Evolutionary conservation across 2,888 invertebrate genomes (phyloP).

Genomic region (Pollenia angustigena): DNA sequence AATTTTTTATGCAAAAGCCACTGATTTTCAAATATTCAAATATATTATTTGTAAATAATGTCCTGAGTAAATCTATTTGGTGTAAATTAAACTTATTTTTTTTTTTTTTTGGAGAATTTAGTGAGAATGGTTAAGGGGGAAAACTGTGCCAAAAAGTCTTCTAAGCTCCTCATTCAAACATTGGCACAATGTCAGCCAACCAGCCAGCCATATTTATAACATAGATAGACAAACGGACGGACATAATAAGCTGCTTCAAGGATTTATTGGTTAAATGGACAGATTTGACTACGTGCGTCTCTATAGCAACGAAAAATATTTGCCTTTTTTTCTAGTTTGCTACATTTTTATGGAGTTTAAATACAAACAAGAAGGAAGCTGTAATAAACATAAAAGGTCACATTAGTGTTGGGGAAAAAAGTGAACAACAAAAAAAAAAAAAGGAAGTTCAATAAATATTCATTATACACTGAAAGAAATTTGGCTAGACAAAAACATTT

Average conservation of each 20-base stretch:
- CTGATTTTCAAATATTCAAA: constrained; percentile 47
- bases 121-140: background rate
- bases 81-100: constrained; percentile 68
- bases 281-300: constrained; percentile 82
- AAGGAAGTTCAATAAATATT: constrained; percentile 58
- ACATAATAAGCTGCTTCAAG: constrained; percentile 83
- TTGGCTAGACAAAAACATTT: background rate
- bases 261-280: constrained; percentile 84
- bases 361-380: constrained; percentile 51
- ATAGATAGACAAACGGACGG: constrained; percentile 76
- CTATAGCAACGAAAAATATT: constrained; percentile 32
- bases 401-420: constrained; percentile 9
- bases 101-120: background rate
- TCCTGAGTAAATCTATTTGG: constrained; percentile 65
- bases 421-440: constrained; percentile 9
- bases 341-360: constrained; percentile 2
- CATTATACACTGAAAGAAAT: constrained; percentile 75
- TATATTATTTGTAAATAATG: constrained; percentile 60
- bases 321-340: background rate
- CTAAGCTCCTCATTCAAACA: constrained; percentile 55
- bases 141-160: constrained; percentile 60
- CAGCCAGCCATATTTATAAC: constrained; percentile 79
- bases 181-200: constrained; percentile 65
- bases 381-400: constrained; percentile 65
- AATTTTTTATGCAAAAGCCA: constrained; percentile 41